Percentiles rank a stretch among this genome's conserved stretches.
phyloP scores from a whole-genome alignment of 1,140 invertebrate species.

The Drosophila ananassae region DNA sequence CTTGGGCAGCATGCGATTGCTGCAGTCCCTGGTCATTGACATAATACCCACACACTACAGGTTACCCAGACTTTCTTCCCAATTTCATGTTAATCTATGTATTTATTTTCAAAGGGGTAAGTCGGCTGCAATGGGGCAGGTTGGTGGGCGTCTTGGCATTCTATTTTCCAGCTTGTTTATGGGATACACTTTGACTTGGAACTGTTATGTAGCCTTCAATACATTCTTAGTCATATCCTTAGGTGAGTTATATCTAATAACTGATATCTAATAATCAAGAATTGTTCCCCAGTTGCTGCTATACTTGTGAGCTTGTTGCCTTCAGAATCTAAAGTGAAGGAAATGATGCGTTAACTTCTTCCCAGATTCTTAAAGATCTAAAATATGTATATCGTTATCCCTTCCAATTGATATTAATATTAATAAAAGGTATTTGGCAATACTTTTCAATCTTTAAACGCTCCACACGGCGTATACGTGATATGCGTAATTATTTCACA shows the following conservation, averaged over 20 bases:
- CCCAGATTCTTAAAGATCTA: neutral
- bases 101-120: slow-evolving; percentile 28
- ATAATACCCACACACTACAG: slow-evolving; percentile 48
- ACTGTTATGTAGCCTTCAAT: slow-evolving; percentile 42
- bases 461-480: slow-evolving; percentile 27
- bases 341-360: neutral
- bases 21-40: slow-evolving; percentile 30
- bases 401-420: neutral
- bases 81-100: neutral
- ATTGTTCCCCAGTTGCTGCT: neutral
- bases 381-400: neutral
- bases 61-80: slow-evolving; percentile 9
- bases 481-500: slow-evolving; percentile 48
- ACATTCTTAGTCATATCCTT: slow-evolving; percentile 1
- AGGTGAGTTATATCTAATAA: slow-evolving; percentile 17
- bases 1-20: slow-evolving; percentile 27
- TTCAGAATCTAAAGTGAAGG: neutral
- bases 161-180: slow-evolving; percentile 21
- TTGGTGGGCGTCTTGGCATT: slow-evolving; percentile 22
- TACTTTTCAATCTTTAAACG: neutral
- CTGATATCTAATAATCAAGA: neutral
- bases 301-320: neutral
- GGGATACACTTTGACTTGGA: slow-evolving; percentile 25
- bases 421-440: neutral
- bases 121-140: slow-evolving; percentile 9